Percentiles rank a stretch among this genome's conserved stretches.
These are phyloP conservation scores for Pectinophora gossypiella DNA, from an alignment of 1,140 invertebrate species.

Conservation along the genomic window DNA sequence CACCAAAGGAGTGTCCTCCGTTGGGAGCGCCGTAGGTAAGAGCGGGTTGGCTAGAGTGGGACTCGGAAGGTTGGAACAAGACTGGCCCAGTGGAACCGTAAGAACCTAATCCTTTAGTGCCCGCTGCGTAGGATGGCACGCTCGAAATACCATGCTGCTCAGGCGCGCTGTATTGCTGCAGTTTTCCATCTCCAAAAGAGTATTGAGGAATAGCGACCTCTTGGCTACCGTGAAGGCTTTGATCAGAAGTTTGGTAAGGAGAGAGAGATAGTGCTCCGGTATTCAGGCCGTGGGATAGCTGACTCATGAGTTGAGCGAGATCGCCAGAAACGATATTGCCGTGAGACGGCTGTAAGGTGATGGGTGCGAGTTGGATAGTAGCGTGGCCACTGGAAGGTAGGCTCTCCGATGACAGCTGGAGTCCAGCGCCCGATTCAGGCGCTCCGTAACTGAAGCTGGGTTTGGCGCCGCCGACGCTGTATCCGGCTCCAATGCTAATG, in stretches of 20 bases:
- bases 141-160: conserved; percentile 24
- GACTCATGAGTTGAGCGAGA: conserved; percentile 59
- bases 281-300: conserved; percentile 51
- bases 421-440: conserved; percentile 33
- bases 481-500: conserved; percentile 62
- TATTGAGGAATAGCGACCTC: conserved; percentile 34
- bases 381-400: conserved; percentile 39
- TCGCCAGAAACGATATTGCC: conserved; percentile 42
- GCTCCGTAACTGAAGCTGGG: conserved; percentile 45
- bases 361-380: conserved; percentile 52
- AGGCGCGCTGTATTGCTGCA: conserved; percentile 33
- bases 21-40: conserved; percentile 35
- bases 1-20: conserved; percentile 40
- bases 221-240: conserved; percentile 26
- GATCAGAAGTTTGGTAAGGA: conserved; percentile 29
- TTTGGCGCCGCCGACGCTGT: conserved; percentile 60
- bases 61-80: conserved; percentile 37
- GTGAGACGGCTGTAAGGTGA: conserved; percentile 48
- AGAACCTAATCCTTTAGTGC: conserved; percentile 54
- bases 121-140: conserved; percentile 49
- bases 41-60: conserved; percentile 7
- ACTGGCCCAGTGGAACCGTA: conserved; percentile 60
- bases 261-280: conserved; percentile 45
- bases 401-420: conserved; percentile 46
- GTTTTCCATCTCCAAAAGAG: conserved; percentile 37